phyloP scores from a whole-genome alignment of 2,113 vertebrate species.

The Cynoglossus semilaevis region DNA sequence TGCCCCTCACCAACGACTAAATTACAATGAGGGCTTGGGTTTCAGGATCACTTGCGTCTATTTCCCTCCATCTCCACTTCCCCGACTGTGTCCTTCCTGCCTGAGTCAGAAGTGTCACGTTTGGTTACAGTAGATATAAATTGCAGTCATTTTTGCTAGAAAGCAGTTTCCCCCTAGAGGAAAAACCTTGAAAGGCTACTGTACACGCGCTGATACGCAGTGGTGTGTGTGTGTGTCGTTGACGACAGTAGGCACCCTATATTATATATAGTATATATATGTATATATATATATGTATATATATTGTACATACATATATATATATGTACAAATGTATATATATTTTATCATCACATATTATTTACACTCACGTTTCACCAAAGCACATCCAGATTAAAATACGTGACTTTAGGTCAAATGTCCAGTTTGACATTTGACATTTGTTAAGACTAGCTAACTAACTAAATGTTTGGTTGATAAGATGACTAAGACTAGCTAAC shows the following conservation, averaged over 20 bases:
- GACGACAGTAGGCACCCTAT: not conserved
- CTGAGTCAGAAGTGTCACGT: slow-evolving; percentile 51
- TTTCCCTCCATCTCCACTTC: slow-evolving; percentile 35
- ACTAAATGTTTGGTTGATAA: no score
- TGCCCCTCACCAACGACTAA: slow-evolving; percentile 61
- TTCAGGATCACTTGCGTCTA: slow-evolving; percentile 46
- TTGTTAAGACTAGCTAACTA: no score
- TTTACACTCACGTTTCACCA: no score
- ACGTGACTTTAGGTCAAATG: no score
- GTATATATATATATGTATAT: no score
- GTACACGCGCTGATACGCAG: not conserved
- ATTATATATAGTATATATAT: no score
- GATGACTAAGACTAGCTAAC: no score
- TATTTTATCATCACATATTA: no score
- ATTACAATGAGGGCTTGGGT: slow-evolving; percentile 61
- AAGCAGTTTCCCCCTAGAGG: slow-evolving; percentile 16
- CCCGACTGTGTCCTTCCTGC: slow-evolving; percentile 53
- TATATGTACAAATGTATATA: no score
- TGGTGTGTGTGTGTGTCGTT: not conserved
- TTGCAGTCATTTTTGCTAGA: slow-evolving; percentile 30
- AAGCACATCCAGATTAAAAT: no score
- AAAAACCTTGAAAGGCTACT: slow-evolving; percentile 30
- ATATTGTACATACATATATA: no score
- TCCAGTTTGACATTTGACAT: no score
- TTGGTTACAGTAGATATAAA: slow-evolving; percentile 39